Conservation (phyloP, 2,888 invertebrate genomes). For the Nomada fabriciana region DNA sequence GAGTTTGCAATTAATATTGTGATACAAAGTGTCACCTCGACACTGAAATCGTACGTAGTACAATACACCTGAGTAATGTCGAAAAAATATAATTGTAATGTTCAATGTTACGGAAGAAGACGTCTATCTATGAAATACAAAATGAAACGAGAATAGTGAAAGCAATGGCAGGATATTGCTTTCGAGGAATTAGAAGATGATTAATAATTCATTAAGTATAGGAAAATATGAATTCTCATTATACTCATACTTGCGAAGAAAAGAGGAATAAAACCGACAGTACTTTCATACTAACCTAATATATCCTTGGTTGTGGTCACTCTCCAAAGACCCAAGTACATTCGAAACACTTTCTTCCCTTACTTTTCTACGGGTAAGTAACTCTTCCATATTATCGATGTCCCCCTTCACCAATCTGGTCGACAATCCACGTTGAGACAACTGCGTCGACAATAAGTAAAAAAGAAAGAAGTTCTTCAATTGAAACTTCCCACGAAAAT, state of each 20-base stretch:
- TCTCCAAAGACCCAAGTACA: background rate
- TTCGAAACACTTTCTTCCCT: conserved; percentile 1
- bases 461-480: too few relatives aligned
- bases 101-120: too few relatives aligned
- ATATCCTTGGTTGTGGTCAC: background rate
- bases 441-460: too few relatives aligned
- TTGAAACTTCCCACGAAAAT: background rate
- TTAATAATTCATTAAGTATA: background rate
- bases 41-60: too few relatives aligned
- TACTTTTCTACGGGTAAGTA: conserved; percentile 42
- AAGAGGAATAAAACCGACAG: background rate
- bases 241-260: background rate
- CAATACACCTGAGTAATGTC: too few relatives aligned
- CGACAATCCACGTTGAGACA: too few relatives aligned
- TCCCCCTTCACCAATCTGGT: conserved; percentile 33
- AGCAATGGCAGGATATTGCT: too few relatives aligned
- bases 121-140: too few relatives aligned
- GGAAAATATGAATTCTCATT: background rate
- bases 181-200: background rate
- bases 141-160: too few relatives aligned
- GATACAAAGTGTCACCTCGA: too few relatives aligned
- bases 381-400: background rate
- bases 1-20: too few relatives aligned
- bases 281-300: conserved; percentile 1
- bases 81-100: too few relatives aligned